These are phyloP conservation scores for Gonocerus acuteangulatus DNA, from an alignment of 2,888 invertebrate species.

Conservation along the genomic window DNA sequence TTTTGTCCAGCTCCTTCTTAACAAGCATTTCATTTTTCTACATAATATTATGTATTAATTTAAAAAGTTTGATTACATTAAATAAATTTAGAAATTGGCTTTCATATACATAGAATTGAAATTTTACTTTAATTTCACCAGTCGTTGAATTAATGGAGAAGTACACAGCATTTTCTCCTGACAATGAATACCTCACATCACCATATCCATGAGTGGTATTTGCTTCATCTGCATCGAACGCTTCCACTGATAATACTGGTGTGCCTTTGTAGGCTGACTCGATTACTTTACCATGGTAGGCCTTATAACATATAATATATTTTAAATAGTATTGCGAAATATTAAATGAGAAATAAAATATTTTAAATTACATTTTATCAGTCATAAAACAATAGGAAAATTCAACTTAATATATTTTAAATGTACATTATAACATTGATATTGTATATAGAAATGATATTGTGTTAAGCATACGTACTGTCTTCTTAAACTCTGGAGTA, in stretches of 20 bases:
- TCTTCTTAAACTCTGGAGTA: slow-evolving; percentile 53
- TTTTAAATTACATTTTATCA: background rate
- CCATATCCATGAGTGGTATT: slow-evolving; percentile 58
- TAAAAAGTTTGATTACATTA: no score
- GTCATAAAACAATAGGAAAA: background rate
- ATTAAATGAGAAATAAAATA: background rate
- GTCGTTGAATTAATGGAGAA: slow-evolving; percentile 62
- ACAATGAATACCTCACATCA: slow-evolving; percentile 60
- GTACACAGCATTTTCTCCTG: slow-evolving; percentile 63
- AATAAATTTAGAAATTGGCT: no score
- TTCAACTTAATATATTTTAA: background rate
- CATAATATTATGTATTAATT: no score
- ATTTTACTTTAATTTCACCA: slow-evolving; percentile 56
- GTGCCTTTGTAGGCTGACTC: slow-evolving; percentile 63
- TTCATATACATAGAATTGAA: no score
- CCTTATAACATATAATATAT: slow-evolving; percentile 41
- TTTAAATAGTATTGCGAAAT: no score
- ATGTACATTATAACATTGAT: no score
- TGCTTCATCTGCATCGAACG: slow-evolving; percentile 61
- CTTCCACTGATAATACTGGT: slow-evolving; percentile 59
- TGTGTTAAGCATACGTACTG: slow-evolving; percentile 43
- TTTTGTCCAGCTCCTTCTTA: no score
- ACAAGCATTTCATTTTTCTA: no score
- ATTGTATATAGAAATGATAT: no score
- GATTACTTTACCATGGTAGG: slow-evolving; percentile 60